Conservation (phyloP, 2,113 vertebrate species). For the Platysternon megacephalum region DNA sequence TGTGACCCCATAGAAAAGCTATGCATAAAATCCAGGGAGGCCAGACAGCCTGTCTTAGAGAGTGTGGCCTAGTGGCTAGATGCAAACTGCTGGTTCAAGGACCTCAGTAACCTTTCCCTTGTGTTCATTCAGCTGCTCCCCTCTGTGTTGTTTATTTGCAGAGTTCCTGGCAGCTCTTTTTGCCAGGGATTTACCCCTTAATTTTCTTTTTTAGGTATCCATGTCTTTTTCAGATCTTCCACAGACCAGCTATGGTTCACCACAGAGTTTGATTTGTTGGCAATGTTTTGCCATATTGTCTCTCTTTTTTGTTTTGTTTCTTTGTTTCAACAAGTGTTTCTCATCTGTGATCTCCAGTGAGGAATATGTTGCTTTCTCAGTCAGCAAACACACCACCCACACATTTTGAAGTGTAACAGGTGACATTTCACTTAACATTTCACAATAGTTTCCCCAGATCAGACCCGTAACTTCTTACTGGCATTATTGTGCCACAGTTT, state of each 20-base stretch:
- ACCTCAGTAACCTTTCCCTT: neutral
- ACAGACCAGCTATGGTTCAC: fast-evolving
- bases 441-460: neutral
- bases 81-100: neutral
- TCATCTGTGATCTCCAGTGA: constrained; percentile 10
- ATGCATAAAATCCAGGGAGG: neutral
- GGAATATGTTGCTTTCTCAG: neutral
- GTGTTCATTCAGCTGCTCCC: neutral
- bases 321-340: constrained; percentile 10
- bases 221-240: neutral
- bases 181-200: neutral
- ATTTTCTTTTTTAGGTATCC: neutral
- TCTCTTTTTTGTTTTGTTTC: neutral
- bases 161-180: neutral
- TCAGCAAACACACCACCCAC: neutral
- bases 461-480: neutral
- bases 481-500: neutral
- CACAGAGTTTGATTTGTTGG: neutral
- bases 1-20: neutral
- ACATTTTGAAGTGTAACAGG: fast-evolving
- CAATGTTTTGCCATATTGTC: neutral
- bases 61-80: too few species aligned
- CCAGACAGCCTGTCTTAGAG: neutral
- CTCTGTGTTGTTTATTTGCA: neutral
- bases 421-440: neutral